phyloP scores from a whole-genome alignment of 2,888 invertebrate genomes.

The Drosophila pseudotalamancana region DNA sequence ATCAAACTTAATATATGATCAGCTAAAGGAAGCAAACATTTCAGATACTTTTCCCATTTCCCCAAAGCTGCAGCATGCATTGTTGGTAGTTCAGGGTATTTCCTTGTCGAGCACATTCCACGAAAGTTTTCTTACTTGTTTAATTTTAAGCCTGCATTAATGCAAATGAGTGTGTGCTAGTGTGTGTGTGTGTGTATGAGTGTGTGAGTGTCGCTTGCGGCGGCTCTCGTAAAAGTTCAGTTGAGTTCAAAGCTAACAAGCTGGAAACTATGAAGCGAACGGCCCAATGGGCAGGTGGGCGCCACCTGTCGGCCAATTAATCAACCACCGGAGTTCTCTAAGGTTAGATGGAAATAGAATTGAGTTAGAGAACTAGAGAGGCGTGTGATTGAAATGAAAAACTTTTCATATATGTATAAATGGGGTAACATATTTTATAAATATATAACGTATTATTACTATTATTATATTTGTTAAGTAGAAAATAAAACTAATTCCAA shows the following conservation, averaged over 20 bases:
- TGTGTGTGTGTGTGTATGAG: constrained; percentile 10
- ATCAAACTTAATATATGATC: too few species aligned
- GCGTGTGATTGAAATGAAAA: constrained; percentile 2
- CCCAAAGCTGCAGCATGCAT: too few species aligned
- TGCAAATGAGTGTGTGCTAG: constrained; percentile 12
- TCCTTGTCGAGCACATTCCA: too few species aligned
- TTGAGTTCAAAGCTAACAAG: constrained; percentile 76
- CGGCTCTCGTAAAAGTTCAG: constrained; percentile 69
- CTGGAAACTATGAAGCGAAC: constrained; percentile 69
- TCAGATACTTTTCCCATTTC: constrained; percentile 41
- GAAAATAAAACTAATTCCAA: too few species aligned
- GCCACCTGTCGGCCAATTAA: constrained; percentile 71
- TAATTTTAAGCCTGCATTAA: constrained; percentile 71
- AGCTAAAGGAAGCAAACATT: too few species aligned
- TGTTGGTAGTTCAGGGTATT: too few species aligned
- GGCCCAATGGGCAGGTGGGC: constrained; percentile 47
- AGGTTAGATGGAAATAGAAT: constrained; percentile 7
- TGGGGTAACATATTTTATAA: too few species aligned
- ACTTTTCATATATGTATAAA: too few species aligned
- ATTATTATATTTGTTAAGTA: too few species aligned
- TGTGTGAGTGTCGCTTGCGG: constrained; percentile 28
- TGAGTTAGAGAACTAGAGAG: constrained; percentile 20
- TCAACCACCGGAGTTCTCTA: constrained; percentile 41
- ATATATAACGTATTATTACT: too few species aligned
- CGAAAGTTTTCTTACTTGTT: constrained; percentile 43